Conservation (phyloP, 2,113 vertebrate genomes). For the Callospermophilus lateralis region DNA sequence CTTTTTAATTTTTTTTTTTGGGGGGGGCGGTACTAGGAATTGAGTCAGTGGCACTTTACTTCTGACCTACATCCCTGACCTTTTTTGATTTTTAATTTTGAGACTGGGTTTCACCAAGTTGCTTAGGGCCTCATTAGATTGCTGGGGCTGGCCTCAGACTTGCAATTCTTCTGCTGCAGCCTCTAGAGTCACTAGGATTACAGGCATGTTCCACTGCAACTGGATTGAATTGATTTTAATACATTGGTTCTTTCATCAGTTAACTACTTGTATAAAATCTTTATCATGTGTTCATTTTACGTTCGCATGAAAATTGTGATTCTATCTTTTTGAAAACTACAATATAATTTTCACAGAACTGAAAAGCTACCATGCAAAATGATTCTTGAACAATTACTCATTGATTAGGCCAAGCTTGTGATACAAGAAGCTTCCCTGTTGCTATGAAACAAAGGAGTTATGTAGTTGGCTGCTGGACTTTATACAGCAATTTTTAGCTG, state of each 20-base stretch:
- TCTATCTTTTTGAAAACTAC: conserved; percentile 49
- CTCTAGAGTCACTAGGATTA: background rate
- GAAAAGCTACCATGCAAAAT: conserved; percentile 7
- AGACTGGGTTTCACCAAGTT: background rate
- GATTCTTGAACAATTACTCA: background rate
- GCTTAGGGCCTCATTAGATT: background rate
- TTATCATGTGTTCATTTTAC: conserved; percentile 1
- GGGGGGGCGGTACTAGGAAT: background rate
- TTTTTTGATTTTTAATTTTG: background rate
- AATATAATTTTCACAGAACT: conserved; percentile 16
- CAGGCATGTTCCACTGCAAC: background rate
- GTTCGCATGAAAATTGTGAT: conserved; percentile 29
- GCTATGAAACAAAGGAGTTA: background rate
- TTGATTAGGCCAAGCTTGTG: background rate
- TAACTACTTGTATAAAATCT: background rate
- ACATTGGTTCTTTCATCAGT: background rate
- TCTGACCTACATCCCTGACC: too few relatives aligned
- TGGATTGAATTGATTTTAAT: conserved; percentile 6
- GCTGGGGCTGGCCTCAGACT: background rate
- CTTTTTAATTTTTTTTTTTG: too few relatives aligned
- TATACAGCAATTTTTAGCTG: background rate
- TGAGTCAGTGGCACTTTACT: too few relatives aligned
- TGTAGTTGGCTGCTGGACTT: conserved; percentile 12
- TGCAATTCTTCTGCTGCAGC: background rate
- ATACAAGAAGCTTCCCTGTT: background rate